Percentiles rank a stretch among this genome's conserved stretches.
These are phyloP conservation scores for Ruditapes philippinarum DNA, from an alignment of 1,140 invertebrate species.

Conservation along the genomic window DNA sequence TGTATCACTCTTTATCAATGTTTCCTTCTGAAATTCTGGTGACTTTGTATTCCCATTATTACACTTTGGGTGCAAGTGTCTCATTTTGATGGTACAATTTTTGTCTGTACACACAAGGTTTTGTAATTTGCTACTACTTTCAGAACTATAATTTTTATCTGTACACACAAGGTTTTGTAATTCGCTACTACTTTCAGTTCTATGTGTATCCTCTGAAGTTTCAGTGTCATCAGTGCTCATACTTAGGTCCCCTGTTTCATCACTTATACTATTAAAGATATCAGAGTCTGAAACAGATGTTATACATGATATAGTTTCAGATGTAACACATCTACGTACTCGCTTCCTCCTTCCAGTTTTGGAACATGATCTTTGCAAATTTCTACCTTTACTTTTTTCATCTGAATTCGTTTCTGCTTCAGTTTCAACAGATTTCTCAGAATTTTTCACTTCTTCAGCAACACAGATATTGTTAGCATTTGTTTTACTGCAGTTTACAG, in stretches of 20 bases:
- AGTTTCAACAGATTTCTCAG: background rate
- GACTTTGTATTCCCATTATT: background rate
- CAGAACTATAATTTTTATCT: background rate
- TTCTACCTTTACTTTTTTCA: background rate
- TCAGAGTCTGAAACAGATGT: slow-evolving; percentile 1
- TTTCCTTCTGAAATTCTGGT: background rate
- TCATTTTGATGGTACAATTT: slow-evolving; percentile 37
- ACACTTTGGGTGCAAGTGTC: slow-evolving; percentile 28
- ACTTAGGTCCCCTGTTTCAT: background rate
- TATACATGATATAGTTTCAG: slow-evolving; percentile 12
- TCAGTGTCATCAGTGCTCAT: background rate
- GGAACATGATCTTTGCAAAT: background rate
- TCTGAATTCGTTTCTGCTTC: background rate
- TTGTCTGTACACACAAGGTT: background rate
- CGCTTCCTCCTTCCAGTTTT: background rate
- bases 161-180: background rate
- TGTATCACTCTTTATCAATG: too few relatives aligned
- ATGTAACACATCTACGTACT: slow-evolving; percentile 8
- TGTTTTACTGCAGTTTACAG: background rate
- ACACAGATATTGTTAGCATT: background rate
- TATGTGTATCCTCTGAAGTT: background rate
- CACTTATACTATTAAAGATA: background rate
- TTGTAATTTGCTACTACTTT: background rate
- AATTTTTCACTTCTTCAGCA: background rate
- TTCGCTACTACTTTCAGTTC: background rate